A percentile compares a stretch with the other conserved stretches of the same genome.
Conservation (phyloP, 2,113 vertebrate genomes). For the Globicephala melas region DNA sequence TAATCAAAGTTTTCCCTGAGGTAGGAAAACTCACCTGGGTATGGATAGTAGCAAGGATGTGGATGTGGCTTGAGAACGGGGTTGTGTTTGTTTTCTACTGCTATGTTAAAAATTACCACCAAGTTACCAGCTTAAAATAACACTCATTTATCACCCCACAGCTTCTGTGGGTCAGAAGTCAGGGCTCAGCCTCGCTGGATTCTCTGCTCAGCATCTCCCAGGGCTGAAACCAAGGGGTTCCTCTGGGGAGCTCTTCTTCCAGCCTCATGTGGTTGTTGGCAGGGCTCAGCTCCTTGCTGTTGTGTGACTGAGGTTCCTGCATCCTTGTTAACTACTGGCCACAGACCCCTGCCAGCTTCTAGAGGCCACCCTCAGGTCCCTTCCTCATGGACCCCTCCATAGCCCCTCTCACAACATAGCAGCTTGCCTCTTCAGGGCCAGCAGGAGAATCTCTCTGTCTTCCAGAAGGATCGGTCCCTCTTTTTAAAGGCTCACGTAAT, state of each 20-base stretch:
- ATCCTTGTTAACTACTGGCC: no score
- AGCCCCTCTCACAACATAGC: not conserved
- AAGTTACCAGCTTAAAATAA: not conserved
- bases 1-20: not conserved
- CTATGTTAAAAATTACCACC: not conserved
- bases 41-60: not conserved
- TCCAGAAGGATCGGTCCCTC: not conserved
- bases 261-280: not conserved
- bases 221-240: not conserved
- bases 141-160: not conserved
- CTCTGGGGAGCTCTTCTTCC: not conserved
- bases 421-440: not conserved
- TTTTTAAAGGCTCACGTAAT: not conserved
- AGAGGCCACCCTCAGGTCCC: not conserved
- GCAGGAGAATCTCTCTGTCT: not conserved
- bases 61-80: not conserved
- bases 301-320: no score
- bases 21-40: not conserved
- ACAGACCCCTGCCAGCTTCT: no score
- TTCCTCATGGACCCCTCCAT: fast-evolving
- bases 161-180: not conserved
- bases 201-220: not conserved
- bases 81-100: not conserved
- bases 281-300: not conserved
- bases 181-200: not conserved